Percentiles rank a stretch among this genome's conserved stretches.
Evolutionary conservation across 2,797 vertebrate species (phyloP).

Genomic region (Remorina albescens): DNA sequence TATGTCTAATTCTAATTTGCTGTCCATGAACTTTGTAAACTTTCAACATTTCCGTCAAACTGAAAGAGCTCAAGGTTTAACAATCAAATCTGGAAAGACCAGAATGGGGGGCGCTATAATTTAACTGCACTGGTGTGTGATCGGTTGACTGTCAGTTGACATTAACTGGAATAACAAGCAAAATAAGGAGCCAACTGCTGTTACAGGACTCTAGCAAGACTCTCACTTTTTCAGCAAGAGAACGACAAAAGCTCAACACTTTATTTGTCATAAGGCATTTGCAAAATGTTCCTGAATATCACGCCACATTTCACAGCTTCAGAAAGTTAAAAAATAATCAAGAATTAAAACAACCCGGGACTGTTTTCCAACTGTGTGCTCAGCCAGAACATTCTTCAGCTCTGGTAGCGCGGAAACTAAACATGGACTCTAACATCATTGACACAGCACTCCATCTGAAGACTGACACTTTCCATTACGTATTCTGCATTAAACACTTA

Average conservation of each 20-base stretch:
- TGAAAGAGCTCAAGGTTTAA: background rate
- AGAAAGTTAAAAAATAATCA: slow-evolving; percentile 30
- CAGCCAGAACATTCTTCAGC: slow-evolving; percentile 41
- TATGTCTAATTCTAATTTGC: background rate
- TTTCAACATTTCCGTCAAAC: background rate
- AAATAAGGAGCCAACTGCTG: background rate
- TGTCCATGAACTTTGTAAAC: background rate
- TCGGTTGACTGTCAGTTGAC: background rate
- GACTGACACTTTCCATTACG: background rate
- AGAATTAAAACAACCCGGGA: slow-evolving; percentile 48
- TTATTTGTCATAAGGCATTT: background rate
- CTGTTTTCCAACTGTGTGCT: slow-evolving; percentile 37
- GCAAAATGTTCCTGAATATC: slow-evolving; percentile 21
- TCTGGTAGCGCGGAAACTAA: slow-evolving; percentile 19
- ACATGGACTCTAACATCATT: background rate
- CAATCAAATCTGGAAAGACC: background rate
- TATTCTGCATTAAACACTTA: background rate
- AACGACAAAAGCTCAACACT: background rate
- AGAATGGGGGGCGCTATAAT: background rate
- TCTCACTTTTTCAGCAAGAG: background rate
- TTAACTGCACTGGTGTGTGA: background rate
- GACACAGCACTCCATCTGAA: slow-evolving; percentile 16
- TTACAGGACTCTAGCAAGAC: background rate
- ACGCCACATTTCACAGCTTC: background rate
- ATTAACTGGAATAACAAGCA: slow-evolving; percentile 25